Conservation (phyloP, 2,113 vertebrate species). For the Phylloscopus whistleri region DNA sequence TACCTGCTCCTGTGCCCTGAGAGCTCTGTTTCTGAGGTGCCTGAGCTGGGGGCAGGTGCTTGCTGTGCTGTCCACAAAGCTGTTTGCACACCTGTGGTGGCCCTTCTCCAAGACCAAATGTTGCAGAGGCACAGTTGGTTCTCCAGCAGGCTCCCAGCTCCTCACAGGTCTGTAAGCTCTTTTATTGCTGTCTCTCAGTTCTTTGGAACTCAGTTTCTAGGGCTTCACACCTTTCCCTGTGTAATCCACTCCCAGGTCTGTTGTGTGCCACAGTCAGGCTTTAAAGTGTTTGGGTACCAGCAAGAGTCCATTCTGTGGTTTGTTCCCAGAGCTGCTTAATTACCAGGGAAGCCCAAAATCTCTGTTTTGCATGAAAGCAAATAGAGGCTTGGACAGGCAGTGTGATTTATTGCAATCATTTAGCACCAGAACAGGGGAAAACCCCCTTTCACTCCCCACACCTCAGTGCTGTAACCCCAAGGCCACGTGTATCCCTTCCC, state of each 20-base stretch:
- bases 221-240: background rate
- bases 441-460: fast-evolving
- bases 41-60: background rate
- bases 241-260: background rate
- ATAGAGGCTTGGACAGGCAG: background rate
- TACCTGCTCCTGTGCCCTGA: background rate
- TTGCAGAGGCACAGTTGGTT: background rate
- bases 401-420: background rate
- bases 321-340: background rate
- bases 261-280: background rate
- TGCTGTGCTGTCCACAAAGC: background rate
- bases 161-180: background rate
- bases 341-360: background rate
- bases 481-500: fast-evolving
- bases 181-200: background rate
- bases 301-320: background rate
- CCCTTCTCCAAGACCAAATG: fast-evolving
- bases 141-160: background rate
- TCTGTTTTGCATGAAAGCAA: background rate
- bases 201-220: background rate
- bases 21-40: background rate
- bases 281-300: background rate
- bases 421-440: background rate
- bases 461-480: background rate
- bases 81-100: background rate